Conservation (phyloP, 2,113 vertebrate genomes). For the Gobius niger region DNA sequence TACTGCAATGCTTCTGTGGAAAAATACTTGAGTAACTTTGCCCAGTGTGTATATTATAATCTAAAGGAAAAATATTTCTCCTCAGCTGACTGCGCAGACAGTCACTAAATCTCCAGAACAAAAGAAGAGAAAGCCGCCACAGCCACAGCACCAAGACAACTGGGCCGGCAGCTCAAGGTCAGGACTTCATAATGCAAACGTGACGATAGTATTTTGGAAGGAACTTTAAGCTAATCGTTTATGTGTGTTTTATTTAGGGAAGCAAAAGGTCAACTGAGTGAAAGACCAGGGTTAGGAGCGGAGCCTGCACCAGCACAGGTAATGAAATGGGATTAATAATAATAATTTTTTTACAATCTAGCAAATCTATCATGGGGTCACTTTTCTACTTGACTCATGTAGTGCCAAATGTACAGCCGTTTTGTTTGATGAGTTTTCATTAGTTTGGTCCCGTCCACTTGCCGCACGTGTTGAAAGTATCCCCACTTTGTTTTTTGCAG, state of each 20-base stretch:
- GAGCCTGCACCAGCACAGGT: slow-evolving; percentile 65
- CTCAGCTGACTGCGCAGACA: slow-evolving; percentile 64
- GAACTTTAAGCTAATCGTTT: not conserved
- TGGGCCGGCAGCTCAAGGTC: slow-evolving; percentile 76
- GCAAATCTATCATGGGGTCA: too few species aligned
- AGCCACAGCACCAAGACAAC: slow-evolving; percentile 48
- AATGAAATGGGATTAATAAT: not conserved
- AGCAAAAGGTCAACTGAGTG: slow-evolving; percentile 60
- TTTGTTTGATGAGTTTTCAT: too few species aligned
- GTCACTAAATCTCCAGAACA: slow-evolving; percentile 64
- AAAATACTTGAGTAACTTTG: not conserved
- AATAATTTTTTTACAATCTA: too few species aligned
- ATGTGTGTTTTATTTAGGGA: slow-evolving; percentile 53
- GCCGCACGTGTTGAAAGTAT: not conserved
- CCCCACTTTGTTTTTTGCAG: slow-evolving; percentile 60
- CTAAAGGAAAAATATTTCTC: not conserved
- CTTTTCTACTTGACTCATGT: too few species aligned
- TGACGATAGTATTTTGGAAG: not conserved
- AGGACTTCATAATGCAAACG: not conserved
- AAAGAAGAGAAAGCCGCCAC: slow-evolving; percentile 72
- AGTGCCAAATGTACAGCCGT: too few species aligned
- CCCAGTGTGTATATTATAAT: not conserved
- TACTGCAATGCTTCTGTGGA: not conserved
- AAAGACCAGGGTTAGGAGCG: slow-evolving; percentile 76
- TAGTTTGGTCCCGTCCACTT: not conserved